Evolutionary conservation across 2,888 invertebrate species (phyloP), one percentile per base, ranked within the genome.

Genomic region (Caenorhabditis macrosperma): DNA sequence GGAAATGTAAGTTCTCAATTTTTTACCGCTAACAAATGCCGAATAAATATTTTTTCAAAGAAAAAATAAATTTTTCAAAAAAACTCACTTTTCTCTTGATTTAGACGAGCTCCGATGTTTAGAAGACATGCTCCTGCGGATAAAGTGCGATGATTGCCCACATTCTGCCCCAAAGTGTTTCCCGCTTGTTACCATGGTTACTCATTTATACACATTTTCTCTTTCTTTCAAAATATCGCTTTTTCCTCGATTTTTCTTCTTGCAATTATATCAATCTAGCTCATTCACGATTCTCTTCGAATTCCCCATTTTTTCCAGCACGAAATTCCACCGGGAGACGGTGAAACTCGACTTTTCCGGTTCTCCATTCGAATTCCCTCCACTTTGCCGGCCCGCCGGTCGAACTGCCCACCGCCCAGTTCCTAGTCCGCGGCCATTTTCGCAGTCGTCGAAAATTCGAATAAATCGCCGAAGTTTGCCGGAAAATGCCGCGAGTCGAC

Each of bases 41-140:
- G 38, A 38, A 38, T 15, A 38, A 33, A 7, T 10, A 7, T 5
- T 30, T 55, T 44, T 41, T 66, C 66, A 41, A 46, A 0, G 44
- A 55, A n/a, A 4, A 20, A 48, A 48, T 22, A 22, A 38, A 9
- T n/a, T 12, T 38, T 17, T 68, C 7, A n/a, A 5, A 41, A 30
- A 6, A 59, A 71, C 78, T 71, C 28, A 78, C 72, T 67, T 78
- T 48, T 78, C 72, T 26, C 46, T 72, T 1, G 74, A 66, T 48
- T 60, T 71, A 0, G 75, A 75, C n/a, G 75, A 75, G 41, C 46
- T 61, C 26, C 72, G 35, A 28, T 22, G 28, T 61, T 71, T 77
- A 6, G 69, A 64, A 0, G 77, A 54, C 66, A 77, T 77, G 44
- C 9, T 54, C 12, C 20, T 15, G 10, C 44, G 7, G 5, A 44